Evolutionary conservation across 2,113 vertebrate species (phyloP), one percentile per base, ranked within the genome.

Genomic region (Potamarius usumacintae): DNA sequence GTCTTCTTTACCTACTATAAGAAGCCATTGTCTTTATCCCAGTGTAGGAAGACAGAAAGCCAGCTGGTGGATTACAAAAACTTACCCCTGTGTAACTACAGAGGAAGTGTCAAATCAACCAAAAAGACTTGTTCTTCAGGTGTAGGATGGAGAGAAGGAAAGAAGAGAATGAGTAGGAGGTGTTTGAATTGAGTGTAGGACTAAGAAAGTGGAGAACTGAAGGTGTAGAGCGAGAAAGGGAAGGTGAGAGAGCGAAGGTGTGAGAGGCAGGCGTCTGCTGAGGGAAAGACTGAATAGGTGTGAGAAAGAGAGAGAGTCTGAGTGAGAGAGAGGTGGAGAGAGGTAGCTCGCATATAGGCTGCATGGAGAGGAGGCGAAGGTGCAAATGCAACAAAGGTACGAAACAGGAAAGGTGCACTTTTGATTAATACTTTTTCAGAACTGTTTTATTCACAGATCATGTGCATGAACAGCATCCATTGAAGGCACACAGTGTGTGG

Each of bases 241-340:
- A 77, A 76, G 80, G 86, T 55, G 86, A 83, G 57, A 87, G 77
- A 86, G 81, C 0, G 86, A 87, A 86, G 63, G 78, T 87, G 86
- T 82, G 86, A 87, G 67, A 87, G 62, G 78, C 71, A 87, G 71
- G 86, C 17, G 81, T 83, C 71, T 55, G 81, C 48, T 57, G 60
- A 78, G 60, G 12, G 53, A 53, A 34, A 83, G 86, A 60, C 12
- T 63, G 58, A 83, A 77, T 77, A 81, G 65, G 86, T 87, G 86
- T 52, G 67, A 85, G 62, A 42, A 86, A 65, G 52, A 53, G 67
- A 62, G 50, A 57, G 82, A 34, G 52, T 25, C 20, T 25, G 9
- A 82, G 87, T 52, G 55, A 85, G 55, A 34, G 52, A 52, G 30
- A 71, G 25, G 18, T 1, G 0, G 55, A 9, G 42, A 74, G 65